Evolutionary conservation across 2,797 vertebrate species (phyloP).

Genomic region (Garrulus glandarius): DNA sequence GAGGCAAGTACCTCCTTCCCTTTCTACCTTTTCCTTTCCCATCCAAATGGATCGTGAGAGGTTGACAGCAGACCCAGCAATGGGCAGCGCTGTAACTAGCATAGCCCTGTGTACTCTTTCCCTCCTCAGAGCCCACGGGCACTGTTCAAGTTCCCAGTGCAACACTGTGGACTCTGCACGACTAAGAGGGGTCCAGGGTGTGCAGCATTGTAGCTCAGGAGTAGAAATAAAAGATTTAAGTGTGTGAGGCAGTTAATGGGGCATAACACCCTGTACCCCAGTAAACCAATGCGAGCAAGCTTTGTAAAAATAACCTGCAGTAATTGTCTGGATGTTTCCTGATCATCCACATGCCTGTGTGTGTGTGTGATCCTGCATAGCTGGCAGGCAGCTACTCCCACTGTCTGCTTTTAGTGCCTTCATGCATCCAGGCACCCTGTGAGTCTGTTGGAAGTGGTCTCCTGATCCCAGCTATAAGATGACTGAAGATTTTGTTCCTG

Average conservation of each 20-base stretch:
- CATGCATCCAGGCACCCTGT: not conserved
- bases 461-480: not conserved
- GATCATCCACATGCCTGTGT: not conserved
- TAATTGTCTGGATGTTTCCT: not conserved
- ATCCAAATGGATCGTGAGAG: not conserved
- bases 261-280: not conserved
- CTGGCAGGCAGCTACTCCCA: not conserved
- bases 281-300: not conserved
- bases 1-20: not conserved
- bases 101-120: fast-evolving
- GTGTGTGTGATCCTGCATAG: not conserved
- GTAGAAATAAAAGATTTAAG: not conserved
- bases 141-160: fast-evolving
- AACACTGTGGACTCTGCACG: not conserved
- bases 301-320: not conserved
- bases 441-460: not conserved
- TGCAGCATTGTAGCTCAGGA: not conserved
- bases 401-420: not conserved
- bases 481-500: not conserved
- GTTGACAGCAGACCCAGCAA: not conserved
- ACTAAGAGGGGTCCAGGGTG: fast-evolving
- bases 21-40: not conserved
- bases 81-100: not conserved
- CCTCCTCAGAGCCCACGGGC: not conserved
- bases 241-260: not conserved